Evolutionary conservation across 2,797 vertebrate species (phyloP), one percentile per base, ranked within the genome.

Genomic region (Gallinago nigripennis): DNA sequence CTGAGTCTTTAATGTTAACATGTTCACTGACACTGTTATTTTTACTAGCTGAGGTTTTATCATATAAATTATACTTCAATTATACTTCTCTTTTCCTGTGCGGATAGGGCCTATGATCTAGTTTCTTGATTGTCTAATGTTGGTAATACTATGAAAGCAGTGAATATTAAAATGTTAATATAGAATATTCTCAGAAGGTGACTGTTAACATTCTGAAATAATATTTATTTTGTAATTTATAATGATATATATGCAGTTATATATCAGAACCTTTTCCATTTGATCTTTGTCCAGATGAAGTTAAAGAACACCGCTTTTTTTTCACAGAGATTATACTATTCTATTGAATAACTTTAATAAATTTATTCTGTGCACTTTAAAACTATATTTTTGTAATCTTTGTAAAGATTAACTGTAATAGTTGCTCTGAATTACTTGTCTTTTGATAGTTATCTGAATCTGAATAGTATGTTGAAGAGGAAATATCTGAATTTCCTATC

Each of bases 111-210:
- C 64, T 24, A 33, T 78, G 77, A 70, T 82, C 46, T 73, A 8
- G 58, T 53, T 92, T 86, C 60, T 73, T 75, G 68, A 31, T 88
- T 77, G n/a, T 35, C 16, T 82, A 6, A 66, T 66, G 12, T 20
- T 78, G 64, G 25, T n/a, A 58, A 48, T 66, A 9, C 12, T 54
- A 2, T 66, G 65, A 88, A 84, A 94, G 43, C 15, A 50, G 46
- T 68, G 69, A 81, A 37, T 95, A 66, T 86, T 86, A 70, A 94
- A 85, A 72, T 91, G 35, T 45, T 66, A 41, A 77, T 73, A 31
- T 37, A 60, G 84, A 83, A 77, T 83, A 45, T 30, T 84, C 53
- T 80, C 28, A 27, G 39, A 79, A 72, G 48, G 28, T 63, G 48
- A 60, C 56, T 78, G 43, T 58, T 92, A 60, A 71, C 9, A 14